Conservation (phyloP, 2,113 vertebrate genomes). For the Cyprinus carpio region DNA sequence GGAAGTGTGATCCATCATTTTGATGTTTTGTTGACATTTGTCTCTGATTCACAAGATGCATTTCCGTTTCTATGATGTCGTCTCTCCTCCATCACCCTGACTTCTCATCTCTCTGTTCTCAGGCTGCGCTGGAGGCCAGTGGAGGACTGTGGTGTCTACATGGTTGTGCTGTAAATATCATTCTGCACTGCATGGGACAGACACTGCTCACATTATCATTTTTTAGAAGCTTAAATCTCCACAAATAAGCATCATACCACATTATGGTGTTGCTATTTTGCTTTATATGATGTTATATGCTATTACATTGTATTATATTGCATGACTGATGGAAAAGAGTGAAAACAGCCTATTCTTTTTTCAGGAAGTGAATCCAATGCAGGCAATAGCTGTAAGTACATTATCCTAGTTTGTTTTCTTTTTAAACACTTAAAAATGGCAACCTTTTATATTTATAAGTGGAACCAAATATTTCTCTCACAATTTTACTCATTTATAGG, state of each 20-base stretch:
- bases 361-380: conserved; percentile 78
- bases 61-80: conserved; percentile 33
- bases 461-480: neutral
- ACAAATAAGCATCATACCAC: neutral
- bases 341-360: conserved; percentile 23
- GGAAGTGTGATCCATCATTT: neutral
- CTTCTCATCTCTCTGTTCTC: conserved; percentile 58
- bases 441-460: neutral
- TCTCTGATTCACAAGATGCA: conserved; percentile 5
- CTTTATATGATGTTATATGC: neutral
- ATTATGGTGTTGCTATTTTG: neutral
- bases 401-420: neutral
- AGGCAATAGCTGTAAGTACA: conserved; percentile 76
- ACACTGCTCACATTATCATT: neutral
- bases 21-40: neutral
- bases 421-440: neutral
- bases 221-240: neutral
- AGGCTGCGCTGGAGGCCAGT: conserved; percentile 93
- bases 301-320: neutral
- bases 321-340: too few species aligned
- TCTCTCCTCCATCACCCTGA: neutral
- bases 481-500: conserved; percentile 66
- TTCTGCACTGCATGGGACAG: conserved; percentile 75
- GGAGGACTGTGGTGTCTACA: conserved; percentile 97
- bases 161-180: conserved; percentile 94